Conservation (phyloP, 2,113 vertebrate species). For the Azemiops feae region DNA sequence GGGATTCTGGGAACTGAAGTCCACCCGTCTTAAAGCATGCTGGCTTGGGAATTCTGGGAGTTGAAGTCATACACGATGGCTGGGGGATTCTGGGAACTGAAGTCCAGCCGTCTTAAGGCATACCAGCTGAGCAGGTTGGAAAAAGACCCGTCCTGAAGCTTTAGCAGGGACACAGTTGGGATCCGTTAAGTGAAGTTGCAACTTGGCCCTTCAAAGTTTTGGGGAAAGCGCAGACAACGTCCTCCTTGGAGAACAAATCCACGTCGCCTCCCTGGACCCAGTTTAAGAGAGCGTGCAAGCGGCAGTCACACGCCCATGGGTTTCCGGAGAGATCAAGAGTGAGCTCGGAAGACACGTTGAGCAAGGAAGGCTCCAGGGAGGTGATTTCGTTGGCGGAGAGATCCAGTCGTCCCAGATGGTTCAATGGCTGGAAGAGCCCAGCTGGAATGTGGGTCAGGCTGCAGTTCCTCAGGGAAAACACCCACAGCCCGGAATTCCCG, state of each 20-base stretch:
- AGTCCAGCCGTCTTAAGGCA: neutral
- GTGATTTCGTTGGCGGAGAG: constrained; percentile 75
- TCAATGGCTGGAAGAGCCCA: constrained; percentile 62
- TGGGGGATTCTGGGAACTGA: too few species aligned
- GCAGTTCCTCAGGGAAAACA: constrained; percentile 77
- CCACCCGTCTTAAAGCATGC: too few species aligned
- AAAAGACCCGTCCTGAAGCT: neutral
- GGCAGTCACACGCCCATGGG: constrained; percentile 77
- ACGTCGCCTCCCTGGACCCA: constrained; percentile 66
- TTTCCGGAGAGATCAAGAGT: constrained; percentile 77
- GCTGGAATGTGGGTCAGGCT: constrained; percentile 60
- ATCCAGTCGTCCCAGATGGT: constrained; percentile 65
- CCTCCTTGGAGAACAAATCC: constrained; percentile 21
- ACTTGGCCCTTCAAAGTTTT: constrained; percentile 29
- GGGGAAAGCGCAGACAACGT: constrained; percentile 65
- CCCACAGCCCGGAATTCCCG: constrained; percentile 45
- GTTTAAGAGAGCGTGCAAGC: constrained; percentile 59
- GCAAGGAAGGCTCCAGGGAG: constrained; percentile 56
- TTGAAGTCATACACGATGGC: too few species aligned
- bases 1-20: too few species aligned
- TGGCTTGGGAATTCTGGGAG: too few species aligned
- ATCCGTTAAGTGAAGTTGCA: constrained; percentile 44
- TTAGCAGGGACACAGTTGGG: neutral
- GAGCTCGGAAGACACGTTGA: neutral
- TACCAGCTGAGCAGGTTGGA: neutral